Conservation (phyloP, 2,113 vertebrate genomes). For the Pachyramphus minor region DNA sequence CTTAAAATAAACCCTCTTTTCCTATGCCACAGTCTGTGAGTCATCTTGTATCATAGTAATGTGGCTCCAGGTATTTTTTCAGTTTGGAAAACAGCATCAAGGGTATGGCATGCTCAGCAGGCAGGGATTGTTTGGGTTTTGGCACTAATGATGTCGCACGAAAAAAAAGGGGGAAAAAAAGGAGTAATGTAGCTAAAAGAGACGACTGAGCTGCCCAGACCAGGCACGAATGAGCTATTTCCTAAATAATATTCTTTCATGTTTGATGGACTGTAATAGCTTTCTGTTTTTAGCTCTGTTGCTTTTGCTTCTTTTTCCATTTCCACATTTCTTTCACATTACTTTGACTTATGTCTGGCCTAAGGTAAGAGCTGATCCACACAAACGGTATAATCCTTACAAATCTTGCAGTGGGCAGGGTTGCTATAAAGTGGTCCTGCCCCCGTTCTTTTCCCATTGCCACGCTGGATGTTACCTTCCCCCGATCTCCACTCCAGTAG, state of each 20-base stretch:
- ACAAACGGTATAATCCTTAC: not conserved
- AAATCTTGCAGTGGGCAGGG: not conserved
- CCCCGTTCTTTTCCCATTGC: not conserved
- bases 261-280: not conserved
- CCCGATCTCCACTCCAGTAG: not conserved
- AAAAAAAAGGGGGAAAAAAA: not conserved
- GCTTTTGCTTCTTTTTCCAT: conserved; percentile 30
- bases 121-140: not conserved
- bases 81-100: not conserved
- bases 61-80: not conserved
- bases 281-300: not conserved
- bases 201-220: not conserved
- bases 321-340: conserved; percentile 37
- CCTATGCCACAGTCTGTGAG: not conserved
- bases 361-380: not conserved
- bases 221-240: conserved; percentile 14
- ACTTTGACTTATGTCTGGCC: conserved; percentile 1
- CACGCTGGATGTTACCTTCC: not conserved
- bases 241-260: conserved; percentile 35
- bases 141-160: not conserved
- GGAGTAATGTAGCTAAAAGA: not conserved
- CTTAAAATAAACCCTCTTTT: not conserved
- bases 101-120: not conserved
- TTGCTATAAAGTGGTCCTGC: not conserved
- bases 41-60: not conserved